phyloP scores from a whole-genome alignment of 2,888 invertebrate species.

The Exephanes ischioxanthus region DNA sequence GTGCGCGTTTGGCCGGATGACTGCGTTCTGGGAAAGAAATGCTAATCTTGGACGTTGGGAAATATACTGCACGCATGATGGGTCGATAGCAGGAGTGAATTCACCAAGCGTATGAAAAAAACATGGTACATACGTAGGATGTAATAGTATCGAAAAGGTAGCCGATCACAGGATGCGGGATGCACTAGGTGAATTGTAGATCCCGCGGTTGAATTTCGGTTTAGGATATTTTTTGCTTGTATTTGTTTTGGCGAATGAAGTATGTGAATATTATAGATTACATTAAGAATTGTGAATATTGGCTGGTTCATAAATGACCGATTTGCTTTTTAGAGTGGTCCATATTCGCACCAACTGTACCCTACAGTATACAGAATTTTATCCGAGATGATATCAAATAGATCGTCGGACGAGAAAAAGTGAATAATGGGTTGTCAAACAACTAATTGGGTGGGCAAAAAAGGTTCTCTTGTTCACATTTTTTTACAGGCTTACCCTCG shows the following conservation, averaged over 20 bases:
- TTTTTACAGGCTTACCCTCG: not conserved
- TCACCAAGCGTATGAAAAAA: not conserved
- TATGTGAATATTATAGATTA: no score
- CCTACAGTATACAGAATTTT: no score
- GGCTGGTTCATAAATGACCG: no score
- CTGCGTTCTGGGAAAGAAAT: not conserved
- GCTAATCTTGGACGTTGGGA: not conserved
- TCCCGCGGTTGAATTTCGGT: no score
- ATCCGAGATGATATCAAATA: no score
- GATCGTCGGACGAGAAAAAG: no score
- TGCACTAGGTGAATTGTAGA: not conserved
- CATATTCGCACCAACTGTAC: no score
- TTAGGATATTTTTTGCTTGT: not conserved
- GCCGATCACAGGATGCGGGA: not conserved
- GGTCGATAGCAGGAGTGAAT: not conserved
- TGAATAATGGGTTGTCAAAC: no score
- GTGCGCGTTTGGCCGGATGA: conserved; percentile 2
- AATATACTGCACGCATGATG: conserved; percentile 1
- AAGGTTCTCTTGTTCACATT: no score
- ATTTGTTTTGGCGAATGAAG: not conserved
- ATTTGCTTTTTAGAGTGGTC: no score
- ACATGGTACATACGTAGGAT: not conserved
- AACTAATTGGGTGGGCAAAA: no score
- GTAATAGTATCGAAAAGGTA: conserved; percentile 2
- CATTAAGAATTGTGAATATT: no score